phyloP scores from a whole-genome alignment of 2,113 vertebrate species.

The Tor tambroides region DNA sequence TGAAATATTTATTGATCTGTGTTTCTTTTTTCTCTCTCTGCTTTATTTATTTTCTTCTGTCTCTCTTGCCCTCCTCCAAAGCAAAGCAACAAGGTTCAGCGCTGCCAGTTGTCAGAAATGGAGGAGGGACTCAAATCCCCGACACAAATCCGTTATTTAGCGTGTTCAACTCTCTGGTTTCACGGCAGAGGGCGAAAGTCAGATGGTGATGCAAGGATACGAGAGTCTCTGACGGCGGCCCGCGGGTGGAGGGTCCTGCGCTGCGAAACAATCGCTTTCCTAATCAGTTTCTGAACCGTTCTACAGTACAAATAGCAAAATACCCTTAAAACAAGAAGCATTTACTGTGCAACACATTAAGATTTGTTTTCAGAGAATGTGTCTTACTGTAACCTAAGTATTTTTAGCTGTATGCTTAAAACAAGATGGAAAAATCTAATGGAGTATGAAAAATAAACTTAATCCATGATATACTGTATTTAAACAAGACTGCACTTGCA shows the following conservation, averaged over 20 bases:
- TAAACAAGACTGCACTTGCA: not conserved
- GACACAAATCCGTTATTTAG: not conserved
- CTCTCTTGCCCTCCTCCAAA: constrained; percentile 43
- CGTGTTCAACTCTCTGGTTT: constrained; percentile 38
- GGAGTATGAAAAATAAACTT: not conserved
- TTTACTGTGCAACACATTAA: not conserved
- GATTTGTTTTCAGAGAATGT: not conserved
- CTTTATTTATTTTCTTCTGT: constrained; percentile 62
- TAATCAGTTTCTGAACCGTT: not conserved
- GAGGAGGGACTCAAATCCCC: constrained; percentile 16
- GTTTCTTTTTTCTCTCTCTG: constrained; percentile 59
- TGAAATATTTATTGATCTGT: constrained; percentile 85
- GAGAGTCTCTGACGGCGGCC: constrained; percentile 15
- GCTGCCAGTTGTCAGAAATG: constrained; percentile 27
- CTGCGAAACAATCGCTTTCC: not conserved
- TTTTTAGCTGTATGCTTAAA: not conserved
- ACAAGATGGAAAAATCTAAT: not conserved
- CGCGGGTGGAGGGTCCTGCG: not conserved
- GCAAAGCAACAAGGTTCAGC: not conserved
- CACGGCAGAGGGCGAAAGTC: constrained; percentile 12
- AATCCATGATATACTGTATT: not conserved
- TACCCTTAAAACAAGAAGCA: not conserved
- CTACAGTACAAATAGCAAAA: not conserved
- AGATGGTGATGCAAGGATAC: constrained; percentile 23
- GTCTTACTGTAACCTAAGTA: not conserved